Evolutionary conservation across 2,797 vertebrate species (phyloP).

Genomic region (Gobio occitaniae): DNA sequence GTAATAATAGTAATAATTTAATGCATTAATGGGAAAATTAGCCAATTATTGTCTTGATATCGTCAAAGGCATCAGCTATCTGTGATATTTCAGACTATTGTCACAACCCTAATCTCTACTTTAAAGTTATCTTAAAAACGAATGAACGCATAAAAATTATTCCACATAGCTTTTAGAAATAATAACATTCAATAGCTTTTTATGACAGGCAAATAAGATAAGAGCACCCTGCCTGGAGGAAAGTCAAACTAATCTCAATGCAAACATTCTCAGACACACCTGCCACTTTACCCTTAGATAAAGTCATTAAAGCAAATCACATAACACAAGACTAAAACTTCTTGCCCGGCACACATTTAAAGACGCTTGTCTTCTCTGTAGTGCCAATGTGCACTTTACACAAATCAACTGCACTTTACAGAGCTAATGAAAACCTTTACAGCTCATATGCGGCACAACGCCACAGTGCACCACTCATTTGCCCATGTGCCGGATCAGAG

Average conservation of each 20-base stretch:
- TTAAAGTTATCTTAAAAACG: not conserved
- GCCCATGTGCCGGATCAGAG: not conserved
- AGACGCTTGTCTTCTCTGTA: not conserved
- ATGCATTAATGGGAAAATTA: not conserved
- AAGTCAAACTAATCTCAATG: not conserved
- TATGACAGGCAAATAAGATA: conserved; percentile 9
- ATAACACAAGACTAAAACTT: not conserved
- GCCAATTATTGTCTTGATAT: not conserved
- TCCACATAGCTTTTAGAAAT: not conserved
- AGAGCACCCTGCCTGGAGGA: not conserved
- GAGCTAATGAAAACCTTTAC: too few relatives aligned
- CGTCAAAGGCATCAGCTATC: not conserved
- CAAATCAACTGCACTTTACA: not conserved
- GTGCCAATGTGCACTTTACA: not conserved
- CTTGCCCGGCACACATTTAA: not conserved
- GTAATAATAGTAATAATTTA: not conserved
- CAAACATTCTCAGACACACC: not conserved
- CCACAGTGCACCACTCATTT: not conserved
- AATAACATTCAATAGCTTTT: not conserved
- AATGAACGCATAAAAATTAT: not conserved
- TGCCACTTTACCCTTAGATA: not conserved
- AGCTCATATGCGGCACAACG: not conserved
- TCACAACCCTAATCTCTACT: not conserved
- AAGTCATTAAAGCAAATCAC: not conserved
- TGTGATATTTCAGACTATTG: not conserved